Base-by-base conservation (phyloP, 2,888 invertebrate species). In the Melinaea marsaeus region DNA sequence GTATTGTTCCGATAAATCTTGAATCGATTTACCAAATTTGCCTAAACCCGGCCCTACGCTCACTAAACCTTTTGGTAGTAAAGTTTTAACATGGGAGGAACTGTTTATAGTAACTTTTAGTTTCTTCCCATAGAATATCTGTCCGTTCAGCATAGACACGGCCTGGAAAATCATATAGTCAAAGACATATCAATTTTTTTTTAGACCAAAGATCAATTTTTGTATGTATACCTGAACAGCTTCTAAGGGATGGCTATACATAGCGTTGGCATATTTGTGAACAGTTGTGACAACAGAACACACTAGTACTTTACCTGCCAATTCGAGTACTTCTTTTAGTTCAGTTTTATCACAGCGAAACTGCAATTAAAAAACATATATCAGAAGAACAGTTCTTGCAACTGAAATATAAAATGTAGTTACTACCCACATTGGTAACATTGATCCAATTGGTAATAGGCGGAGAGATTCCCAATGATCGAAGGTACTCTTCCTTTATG, bases 201-300 rank as follows among this genome's bases (percentile, higher is more conserved):
- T 5, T 60, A 48, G 58, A 42, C 37, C 56, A 54, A n/a, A 37
- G 13, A 7, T 32, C 34, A 22, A 22, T 22, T 13, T 13, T 58
- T n/a, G 63, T 63, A 33, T 32, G 37, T 48, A 57, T 69, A 88
- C 88, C 85, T 89, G 88, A 5, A 88, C 81, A 1, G 88, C 88
- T 74, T 89, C 89, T 34, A 89, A 70, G 0, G 88, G 86, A 68
- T 89, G 89, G 46, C 79, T 82, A 67, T 83, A 89, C 83, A 83
- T 81, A 2, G 84, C 80, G 33, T 79, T 83, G 0, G 86, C 88
- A 45, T 75, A 81, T 63, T 72, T 77, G 1, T 63, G 47, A 3
- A 48, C 55, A 0, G 46, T 47, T 0, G 62, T 34, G 2, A 76
- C 65, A 0, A 85, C 74, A 0, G 76, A 69, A 54, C 84, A 86